These are phyloP conservation scores for Galerucella pusilla DNA, from an alignment of 2,888 invertebrate genomes.

Conservation along the genomic window DNA sequence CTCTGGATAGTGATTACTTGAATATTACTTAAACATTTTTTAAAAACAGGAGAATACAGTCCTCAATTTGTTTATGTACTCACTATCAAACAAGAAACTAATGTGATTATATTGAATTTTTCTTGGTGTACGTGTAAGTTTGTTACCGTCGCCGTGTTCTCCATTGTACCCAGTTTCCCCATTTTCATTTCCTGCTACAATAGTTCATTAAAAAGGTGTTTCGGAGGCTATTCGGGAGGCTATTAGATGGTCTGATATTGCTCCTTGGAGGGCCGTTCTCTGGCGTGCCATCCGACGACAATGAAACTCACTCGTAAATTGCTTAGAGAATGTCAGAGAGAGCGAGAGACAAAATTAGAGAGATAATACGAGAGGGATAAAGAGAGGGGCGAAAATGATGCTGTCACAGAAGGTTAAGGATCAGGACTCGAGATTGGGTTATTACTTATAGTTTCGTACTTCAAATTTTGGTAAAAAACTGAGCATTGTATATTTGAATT, in stretches of 20 bases:
- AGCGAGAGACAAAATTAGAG: constrained; percentile 36
- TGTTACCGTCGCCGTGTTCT: constrained; percentile 12
- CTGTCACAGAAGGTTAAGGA: constrained; percentile 7
- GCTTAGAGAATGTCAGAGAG: constrained; percentile 53
- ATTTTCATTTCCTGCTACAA: constrained; percentile 68
- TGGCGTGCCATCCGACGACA: constrained; percentile 65
- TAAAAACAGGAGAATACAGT: too few relatives aligned
- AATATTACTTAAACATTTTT: too few relatives aligned
- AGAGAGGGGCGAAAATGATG: constrained; percentile 24
- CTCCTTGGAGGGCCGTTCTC: constrained; percentile 67
- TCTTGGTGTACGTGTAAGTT: constrained; percentile 1
- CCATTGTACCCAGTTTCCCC: constrained; percentile 62
- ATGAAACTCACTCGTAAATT: constrained; percentile 66
- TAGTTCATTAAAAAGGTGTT: constrained; percentile 82
- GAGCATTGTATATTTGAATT: background rate
- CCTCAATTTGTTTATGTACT: too few relatives aligned
- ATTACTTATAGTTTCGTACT: constrained; percentile 2
- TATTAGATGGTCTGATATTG: constrained; percentile 72
- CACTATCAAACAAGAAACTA: background rate
- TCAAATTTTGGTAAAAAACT: background rate
- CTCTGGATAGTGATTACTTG: too few relatives aligned
- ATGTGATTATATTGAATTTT: background rate
- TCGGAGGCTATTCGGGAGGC: constrained; percentile 77
- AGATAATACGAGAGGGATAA: constrained; percentile 28
- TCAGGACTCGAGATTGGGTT: constrained; percentile 13